Evolutionary conservation across 2,888 invertebrate genomes (phyloP).

Genomic region (Bombylius discolor): DNA sequence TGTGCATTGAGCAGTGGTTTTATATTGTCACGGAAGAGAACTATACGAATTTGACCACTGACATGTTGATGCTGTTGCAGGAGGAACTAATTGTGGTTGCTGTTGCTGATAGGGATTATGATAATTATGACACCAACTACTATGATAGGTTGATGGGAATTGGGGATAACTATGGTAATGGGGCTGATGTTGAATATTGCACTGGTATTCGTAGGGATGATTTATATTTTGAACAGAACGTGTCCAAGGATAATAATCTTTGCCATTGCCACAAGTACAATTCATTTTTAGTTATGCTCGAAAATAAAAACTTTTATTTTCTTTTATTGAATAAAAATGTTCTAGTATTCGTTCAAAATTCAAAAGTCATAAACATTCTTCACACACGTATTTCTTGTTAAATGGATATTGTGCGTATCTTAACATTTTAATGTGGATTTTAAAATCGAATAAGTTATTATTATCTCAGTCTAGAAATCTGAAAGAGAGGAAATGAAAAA

Average conservation of each 20-base stretch:
- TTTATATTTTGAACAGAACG: conserved; percentile 9
- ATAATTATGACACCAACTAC: not conserved
- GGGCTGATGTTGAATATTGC: not conserved
- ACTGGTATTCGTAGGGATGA: conserved; percentile 2
- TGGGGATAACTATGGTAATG: conserved; percentile 7
- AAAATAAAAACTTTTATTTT: not conserved
- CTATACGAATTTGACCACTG: not conserved
- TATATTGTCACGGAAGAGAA: conserved; percentile 6
- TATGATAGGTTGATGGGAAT: not conserved
- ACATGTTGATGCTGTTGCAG: not conserved
- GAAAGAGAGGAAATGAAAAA: no score
- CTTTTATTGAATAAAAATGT: not conserved
- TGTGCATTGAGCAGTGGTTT: not conserved
- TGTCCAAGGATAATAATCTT: conserved; percentile 2
- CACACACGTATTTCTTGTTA: no score
- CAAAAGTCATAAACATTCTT: no score
- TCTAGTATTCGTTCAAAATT: not conserved
- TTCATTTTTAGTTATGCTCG: conserved; percentile 2
- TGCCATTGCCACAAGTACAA: conserved; percentile 5
- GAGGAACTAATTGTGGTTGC: not conserved
- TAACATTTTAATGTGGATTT: no score
- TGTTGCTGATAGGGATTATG: not conserved
- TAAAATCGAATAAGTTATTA: no score
- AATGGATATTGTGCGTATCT: no score
- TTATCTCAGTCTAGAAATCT: no score